Conservation (phyloP, 2,797 vertebrate species). For the Acanthis flammea region DNA sequence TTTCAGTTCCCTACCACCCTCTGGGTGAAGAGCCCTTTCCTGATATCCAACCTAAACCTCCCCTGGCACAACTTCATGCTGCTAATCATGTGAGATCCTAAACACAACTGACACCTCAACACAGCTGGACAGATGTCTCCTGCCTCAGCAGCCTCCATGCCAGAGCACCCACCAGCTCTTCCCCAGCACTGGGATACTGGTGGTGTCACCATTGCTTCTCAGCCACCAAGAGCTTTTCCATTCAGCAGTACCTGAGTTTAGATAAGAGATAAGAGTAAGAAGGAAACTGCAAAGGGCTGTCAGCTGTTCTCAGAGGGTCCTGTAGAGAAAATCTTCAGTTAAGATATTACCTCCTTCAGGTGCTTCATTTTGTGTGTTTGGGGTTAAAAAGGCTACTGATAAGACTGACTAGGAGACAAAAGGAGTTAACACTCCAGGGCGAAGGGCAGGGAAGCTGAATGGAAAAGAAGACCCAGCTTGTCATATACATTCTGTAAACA, state of each 20-base stretch:
- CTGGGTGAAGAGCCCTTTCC: background rate
- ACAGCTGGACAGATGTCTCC: background rate
- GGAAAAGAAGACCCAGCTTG: background rate
- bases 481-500: background rate
- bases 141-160: background rate
- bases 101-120: background rate
- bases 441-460: background rate
- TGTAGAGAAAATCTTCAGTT: background rate
- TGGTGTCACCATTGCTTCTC: background rate
- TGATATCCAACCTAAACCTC: background rate
- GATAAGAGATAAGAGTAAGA: background rate
- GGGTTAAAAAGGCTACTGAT: background rate
- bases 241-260: background rate
- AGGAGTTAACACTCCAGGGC: background rate
- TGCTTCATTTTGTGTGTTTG: background rate
- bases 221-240: background rate
- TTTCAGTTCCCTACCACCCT: background rate
- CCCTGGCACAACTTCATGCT: background rate
- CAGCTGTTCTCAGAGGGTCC: background rate
- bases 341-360: background rate
- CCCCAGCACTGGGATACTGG: background rate
- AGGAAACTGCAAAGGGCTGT: background rate
- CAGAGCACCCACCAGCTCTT: background rate
- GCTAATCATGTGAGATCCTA: background rate
- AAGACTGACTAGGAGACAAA: background rate